Conservation (phyloP, 2,797 vertebrate species). For the Squalus acanthias region DNA sequence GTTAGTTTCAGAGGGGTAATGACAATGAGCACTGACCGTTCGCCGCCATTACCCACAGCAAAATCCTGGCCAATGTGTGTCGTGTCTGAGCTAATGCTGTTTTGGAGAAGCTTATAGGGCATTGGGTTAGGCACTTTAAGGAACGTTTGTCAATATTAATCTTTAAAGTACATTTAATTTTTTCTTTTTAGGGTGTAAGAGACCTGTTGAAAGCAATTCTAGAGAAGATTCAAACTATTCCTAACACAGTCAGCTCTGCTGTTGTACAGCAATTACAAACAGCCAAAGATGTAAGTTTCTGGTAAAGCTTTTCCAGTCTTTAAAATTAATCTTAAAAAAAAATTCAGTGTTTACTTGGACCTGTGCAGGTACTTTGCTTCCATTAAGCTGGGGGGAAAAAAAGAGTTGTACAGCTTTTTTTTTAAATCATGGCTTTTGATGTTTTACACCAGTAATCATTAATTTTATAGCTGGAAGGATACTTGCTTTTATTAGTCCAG, state of each 20-base stretch:
- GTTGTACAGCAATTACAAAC: constrained; percentile 90
- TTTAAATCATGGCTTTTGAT: neutral
- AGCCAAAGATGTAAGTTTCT: constrained; percentile 76
- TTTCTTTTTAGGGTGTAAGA: constrained; percentile 74
- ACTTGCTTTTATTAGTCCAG: neutral
- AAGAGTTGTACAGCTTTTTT: neutral
- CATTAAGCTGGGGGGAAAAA: neutral
- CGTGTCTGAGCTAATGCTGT: neutral
- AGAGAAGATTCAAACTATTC: constrained; percentile 92
- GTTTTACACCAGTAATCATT: neutral
- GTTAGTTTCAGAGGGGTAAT: too few species aligned
- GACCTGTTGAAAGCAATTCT: constrained; percentile 87
- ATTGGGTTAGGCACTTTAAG: neutral
- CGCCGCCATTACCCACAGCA: too few species aligned
- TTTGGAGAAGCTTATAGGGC: neutral
- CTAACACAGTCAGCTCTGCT: constrained; percentile 89
- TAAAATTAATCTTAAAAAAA: neutral
- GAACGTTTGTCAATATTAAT: neutral
- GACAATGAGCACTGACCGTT: too few species aligned
- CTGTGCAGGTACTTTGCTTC: neutral
- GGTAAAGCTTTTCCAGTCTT: constrained; percentile 28
- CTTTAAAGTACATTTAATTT: constrained; percentile 36
- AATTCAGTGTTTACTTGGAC: neutral
- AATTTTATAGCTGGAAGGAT: neutral
- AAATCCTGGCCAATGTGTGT: neutral